A percentile compares a stretch with the other conserved stretches of the same genome.
These are phyloP conservation scores for Lota lota DNA, from an alignment of 2,113 vertebrate genomes.

Conservation along the genomic window DNA sequence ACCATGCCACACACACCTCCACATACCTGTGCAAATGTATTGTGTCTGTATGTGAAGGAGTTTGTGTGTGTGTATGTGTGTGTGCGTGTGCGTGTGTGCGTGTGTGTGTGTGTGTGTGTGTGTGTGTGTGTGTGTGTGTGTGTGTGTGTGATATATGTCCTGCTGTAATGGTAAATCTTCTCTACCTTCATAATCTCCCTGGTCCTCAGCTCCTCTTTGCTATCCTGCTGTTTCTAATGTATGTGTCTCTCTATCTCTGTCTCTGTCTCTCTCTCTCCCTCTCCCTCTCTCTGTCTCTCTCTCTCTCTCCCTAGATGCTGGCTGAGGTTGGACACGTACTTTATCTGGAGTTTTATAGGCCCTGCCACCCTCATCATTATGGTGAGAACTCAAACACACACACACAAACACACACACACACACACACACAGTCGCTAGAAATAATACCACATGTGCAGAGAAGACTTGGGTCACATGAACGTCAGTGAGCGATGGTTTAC, in stretches of 20 bases:
- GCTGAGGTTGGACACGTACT: slow-evolving; percentile 97
- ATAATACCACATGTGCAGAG: neutral
- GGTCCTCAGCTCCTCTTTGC: slow-evolving; percentile 21
- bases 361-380: slow-evolving; percentile 99
- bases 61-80: neutral
- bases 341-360: slow-evolving; percentile 99
- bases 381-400: slow-evolving; percentile 75
- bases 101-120: neutral
- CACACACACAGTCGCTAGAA: slow-evolving; percentile 3
- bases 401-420: slow-evolving; percentile 12
- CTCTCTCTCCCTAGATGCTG: slow-evolving; percentile 89
- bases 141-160: slow-evolving; percentile 56
- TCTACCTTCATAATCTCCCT: slow-evolving; percentile 55
- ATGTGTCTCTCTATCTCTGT: slow-evolving; percentile 22
- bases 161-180: slow-evolving; percentile 69
- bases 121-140: slow-evolving; percentile 13
- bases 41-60: neutral
- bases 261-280: slow-evolving; percentile 36
- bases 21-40: neutral
- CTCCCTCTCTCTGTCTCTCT: slow-evolving; percentile 17
- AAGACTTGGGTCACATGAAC: slow-evolving; percentile 10
- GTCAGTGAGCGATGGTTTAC: slow-evolving; percentile 8
- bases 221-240: slow-evolving; percentile 4
- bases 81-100: slow-evolving; percentile 22
- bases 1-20: neutral